phyloP scores from a whole-genome alignment of 2,113 vertebrate genomes.

The Gila orcuttii region DNA sequence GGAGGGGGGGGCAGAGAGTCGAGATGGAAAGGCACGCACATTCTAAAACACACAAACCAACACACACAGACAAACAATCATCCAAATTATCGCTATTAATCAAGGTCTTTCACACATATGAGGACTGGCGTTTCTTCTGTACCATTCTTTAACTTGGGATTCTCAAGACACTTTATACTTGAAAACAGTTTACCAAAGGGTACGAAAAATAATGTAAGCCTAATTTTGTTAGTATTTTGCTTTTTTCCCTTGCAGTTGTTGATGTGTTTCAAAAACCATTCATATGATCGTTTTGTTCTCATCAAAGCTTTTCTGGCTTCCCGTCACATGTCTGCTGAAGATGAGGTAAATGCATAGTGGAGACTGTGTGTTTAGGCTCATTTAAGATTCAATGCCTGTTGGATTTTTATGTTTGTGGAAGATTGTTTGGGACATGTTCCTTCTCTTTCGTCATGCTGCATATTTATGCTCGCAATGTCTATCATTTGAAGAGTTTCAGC shows the following conservation, averaged over 20 bases:
- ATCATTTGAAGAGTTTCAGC: background rate
- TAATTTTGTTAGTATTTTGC: background rate
- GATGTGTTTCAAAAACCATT: background rate
- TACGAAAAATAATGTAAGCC: background rate
- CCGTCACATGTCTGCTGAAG: background rate
- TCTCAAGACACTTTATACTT: background rate
- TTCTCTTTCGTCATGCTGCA: background rate
- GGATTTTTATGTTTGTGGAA: conserved; percentile 13
- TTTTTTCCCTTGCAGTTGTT: background rate
- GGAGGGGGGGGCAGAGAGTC: conserved; percentile 23
- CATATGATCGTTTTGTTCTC: background rate
- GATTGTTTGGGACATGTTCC: background rate
- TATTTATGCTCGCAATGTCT: background rate
- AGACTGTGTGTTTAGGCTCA: background rate
- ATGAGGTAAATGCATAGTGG: conserved; percentile 12
- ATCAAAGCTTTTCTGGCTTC: conserved; percentile 16
- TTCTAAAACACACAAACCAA: conserved; percentile 30
- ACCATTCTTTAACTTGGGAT: background rate
- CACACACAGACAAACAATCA: conserved; percentile 23
- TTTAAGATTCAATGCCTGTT: background rate
- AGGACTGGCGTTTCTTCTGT: background rate
- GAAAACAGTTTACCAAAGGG: background rate
- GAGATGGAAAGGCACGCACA: background rate
- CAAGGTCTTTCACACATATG: background rate
- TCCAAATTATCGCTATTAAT: background rate